Evolutionary conservation across 2,797 vertebrate genomes (phyloP).

Genomic region (Bovichtus diacanthus): DNA sequence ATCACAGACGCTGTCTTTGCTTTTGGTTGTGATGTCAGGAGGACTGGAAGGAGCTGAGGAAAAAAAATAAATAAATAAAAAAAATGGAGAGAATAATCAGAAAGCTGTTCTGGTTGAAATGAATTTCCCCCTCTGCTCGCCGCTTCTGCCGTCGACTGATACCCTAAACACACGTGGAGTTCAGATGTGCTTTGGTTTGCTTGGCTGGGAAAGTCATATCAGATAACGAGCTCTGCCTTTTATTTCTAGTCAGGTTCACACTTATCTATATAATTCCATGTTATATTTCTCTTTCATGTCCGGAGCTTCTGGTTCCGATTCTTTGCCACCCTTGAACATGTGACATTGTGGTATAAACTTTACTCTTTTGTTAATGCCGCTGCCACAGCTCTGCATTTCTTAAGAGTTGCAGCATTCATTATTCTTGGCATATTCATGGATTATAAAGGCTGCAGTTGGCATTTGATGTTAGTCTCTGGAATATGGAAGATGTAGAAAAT

Average conservation of each 20-base stretch:
- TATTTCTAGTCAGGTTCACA: constrained; percentile 69
- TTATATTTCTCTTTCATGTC: constrained; percentile 68
- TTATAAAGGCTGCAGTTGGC: constrained; percentile 9
- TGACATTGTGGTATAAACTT: constrained; percentile 49
- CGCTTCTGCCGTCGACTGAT: constrained; percentile 67
- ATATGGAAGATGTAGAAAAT: background rate
- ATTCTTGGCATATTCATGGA: constrained; percentile 10
- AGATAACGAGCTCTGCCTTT: constrained; percentile 75
- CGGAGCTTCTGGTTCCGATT: constrained; percentile 43
- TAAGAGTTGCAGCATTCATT: constrained; percentile 17
- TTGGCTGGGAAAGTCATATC: constrained; percentile 72
- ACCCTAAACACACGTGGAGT: constrained; percentile 70
- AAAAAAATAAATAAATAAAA: too few species aligned
- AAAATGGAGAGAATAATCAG: constrained; percentile 76
- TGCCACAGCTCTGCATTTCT: constrained; percentile 30
- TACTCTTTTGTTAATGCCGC: constrained; percentile 47
- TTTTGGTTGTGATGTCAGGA: constrained; percentile 68
- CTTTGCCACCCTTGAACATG: constrained; percentile 50
- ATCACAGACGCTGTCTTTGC: constrained; percentile 63
- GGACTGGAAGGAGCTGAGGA: constrained; percentile 44
- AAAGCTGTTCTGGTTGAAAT: constrained; percentile 76
- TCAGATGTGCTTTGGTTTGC: constrained; percentile 73
- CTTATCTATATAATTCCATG: constrained; percentile 73
- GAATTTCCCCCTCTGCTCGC: constrained; percentile 64
- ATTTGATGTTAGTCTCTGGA: background rate